Base-by-base conservation (phyloP, 2,797 vertebrate genomes). In the Taenioides sp. region DNA sequence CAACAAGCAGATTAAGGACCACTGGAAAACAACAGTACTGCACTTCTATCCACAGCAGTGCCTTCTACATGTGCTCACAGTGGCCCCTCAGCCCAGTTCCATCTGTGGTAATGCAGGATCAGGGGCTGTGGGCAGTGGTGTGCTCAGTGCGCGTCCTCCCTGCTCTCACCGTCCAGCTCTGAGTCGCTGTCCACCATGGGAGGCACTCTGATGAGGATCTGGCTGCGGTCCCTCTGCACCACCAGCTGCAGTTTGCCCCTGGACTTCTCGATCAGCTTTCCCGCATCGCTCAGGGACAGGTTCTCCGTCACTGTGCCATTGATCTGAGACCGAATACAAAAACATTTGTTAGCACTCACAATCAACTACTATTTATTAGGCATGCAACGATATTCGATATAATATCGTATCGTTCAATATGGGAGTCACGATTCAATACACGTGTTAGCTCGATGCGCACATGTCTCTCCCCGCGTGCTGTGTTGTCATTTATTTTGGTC, bases 231-330 rank as follows among this genome's bases (percentile, higher is more conserved):
- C 74, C 97, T 91, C 90, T 98, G 89, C 73, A 99, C 97, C 78
- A 98, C 93, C 65, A 99, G 90, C 89, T 98, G 96, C 52, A 99
- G 96, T 74, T 95, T 97, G 54, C 98, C 97, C n/a, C 96, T 93
- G 1, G 97, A 98, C 80, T 96, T 98, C 89, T 99, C 98, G 34
- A 99, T 99, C 88, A 99, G 81, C 91, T 96, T 98, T 49, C 97
- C 95, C 0, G 98, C 97, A 59, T 99, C 98, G 43, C 89, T 83
- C 78, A 99, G 93, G 23, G 97, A 98, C 91, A 99, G 94, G 85
- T 99, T 99, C 89, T 99, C 98, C 2, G 97, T 99, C 77, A 96
- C 97, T 0, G 98, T 99, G 2, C 98, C 98, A 58, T 99, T 99
- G 72, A 99, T 99, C 98, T 99, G 82, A 47, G 5, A 40, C 50